Evolutionary conservation across 2,888 invertebrate species (phyloP), one percentile per base, ranked within the genome.

Genomic region (Aleiodes alternator): DNA sequence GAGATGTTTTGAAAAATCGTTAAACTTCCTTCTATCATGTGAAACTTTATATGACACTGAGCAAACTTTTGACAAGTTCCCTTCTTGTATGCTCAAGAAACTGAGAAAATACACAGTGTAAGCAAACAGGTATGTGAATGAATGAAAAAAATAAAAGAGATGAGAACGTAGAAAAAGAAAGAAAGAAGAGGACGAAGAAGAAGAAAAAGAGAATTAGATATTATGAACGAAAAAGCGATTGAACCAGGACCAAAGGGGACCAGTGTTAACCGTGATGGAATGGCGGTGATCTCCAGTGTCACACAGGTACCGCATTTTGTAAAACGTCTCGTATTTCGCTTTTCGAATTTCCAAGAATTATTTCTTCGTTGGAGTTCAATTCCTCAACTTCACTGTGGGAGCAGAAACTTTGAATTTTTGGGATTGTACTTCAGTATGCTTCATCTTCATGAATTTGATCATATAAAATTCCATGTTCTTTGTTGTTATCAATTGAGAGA

Each of bases 271-370:
- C 80, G 81, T 78, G 76, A 79, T 78, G 82, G 80, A 83, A 84
- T 81, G 83, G 81, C 84, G 82, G 82, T 79, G 82, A 84, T 86
- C 85, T 86, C 85, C 84, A 83, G 83, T 86, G 84, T 86, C 86
- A 86, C 86, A 86, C 84, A 80, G 78, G 81, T 83, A 84, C 80
- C 76, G 79, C 72, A 2, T 23, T 23, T 56, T 34, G 74, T 80
- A 79, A 74, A 75, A 79, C 80, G 78, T 84, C 86, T 86, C 86
- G 85, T 86, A 83, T 86, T 86, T 86, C 86, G 83, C 79, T 85
- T 86, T 68, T 86, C 82, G 84, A 83, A 80, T 84, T 86, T 85
- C 86, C 84, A 79, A 85, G 86, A 86, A 86, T 82, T 81, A 80
- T 81, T 78, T 80, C 80, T 77, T 73, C 51, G 51, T 68, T 51